These are phyloP conservation scores for Perca fluviatilis DNA, from an alignment of 2,113 vertebrate species.

Conservation along the genomic window DNA sequence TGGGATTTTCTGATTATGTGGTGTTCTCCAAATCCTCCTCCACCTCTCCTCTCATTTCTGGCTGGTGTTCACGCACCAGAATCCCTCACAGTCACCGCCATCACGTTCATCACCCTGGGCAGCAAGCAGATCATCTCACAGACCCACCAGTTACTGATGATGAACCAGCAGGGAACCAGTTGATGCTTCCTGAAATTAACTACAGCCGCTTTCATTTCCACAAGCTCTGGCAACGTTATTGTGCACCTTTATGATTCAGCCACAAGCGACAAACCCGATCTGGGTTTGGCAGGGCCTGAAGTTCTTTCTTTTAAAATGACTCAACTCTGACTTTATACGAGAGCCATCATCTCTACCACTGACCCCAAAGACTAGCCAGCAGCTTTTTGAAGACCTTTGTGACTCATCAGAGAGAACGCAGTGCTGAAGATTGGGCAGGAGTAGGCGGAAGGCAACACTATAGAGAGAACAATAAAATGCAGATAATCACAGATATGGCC, in stretches of 20 bases:
- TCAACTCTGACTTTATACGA: constrained; percentile 38
- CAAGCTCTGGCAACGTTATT: not conserved
- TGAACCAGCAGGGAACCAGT: constrained; percentile 11
- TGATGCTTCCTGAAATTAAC: constrained; percentile 16
- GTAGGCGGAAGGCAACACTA: constrained; percentile 19
- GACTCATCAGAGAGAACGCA: constrained; percentile 50
- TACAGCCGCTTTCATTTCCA: constrained; percentile 11
- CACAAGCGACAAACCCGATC: constrained; percentile 7
- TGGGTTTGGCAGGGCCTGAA: not conserved
- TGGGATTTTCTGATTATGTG: constrained; percentile 57
- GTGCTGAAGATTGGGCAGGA: constrained; percentile 20
- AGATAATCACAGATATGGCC: constrained; percentile 69
- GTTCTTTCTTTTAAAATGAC: constrained; percentile 33
- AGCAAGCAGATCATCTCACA: constrained; percentile 4
- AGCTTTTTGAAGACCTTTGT: constrained; percentile 52
- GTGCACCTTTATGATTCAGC: constrained; percentile 43
- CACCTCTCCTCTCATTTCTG: constrained; percentile 41
- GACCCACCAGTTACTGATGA: constrained; percentile 13
- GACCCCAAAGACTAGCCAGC: constrained; percentile 3
- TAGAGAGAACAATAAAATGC: constrained; percentile 67
- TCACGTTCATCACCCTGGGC: not conserved
- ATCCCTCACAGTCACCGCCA: constrained; percentile 13
- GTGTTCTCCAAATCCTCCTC: constrained; percentile 50
- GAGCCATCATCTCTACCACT: constrained; percentile 18
- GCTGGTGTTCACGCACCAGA: constrained; percentile 37